These are phyloP conservation scores for Periophthalmodon schlosseri DNA, from an alignment of 2,113 vertebrate genomes.

Conservation along the genomic window DNA sequence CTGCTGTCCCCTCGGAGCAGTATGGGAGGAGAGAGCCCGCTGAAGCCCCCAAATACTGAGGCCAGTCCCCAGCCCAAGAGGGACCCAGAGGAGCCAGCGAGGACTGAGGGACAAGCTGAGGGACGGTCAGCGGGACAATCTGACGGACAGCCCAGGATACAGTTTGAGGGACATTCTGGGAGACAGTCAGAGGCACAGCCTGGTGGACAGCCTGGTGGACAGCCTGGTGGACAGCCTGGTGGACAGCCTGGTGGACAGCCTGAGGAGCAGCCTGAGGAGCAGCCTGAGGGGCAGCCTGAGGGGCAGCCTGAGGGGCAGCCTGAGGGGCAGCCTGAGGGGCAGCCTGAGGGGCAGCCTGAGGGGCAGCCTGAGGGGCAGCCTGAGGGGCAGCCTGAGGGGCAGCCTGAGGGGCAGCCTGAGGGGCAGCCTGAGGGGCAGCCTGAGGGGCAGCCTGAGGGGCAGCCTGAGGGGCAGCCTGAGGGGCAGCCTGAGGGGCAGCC, in stretches of 20 bases:
- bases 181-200: too few species aligned
- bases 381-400: background rate
- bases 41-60: conserved; percentile 46
- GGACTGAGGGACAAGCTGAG: background rate
- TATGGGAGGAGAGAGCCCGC: conserved; percentile 71
- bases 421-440: too few species aligned
- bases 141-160: conserved; percentile 13
- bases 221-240: background rate
- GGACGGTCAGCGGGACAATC: conserved; percentile 27
- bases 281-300: background rate
- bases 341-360: background rate
- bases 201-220: too few species aligned
- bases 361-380: background rate
- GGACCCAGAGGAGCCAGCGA: conserved; percentile 5
- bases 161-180: background rate
- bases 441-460: too few species aligned
- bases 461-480: too few species aligned
- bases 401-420: too few species aligned
- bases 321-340: background rate
- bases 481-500: too few species aligned
- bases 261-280: background rate
- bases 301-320: background rate
- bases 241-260: background rate
- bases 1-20: conserved; percentile 78
- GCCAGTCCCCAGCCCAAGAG: conserved; percentile 63